A percentile compares a stretch with the other conserved stretches of the same genome.
phyloP scores from a whole-genome alignment of 2,113 vertebrate genomes.

The Micronycteris hirsuta region DNA sequence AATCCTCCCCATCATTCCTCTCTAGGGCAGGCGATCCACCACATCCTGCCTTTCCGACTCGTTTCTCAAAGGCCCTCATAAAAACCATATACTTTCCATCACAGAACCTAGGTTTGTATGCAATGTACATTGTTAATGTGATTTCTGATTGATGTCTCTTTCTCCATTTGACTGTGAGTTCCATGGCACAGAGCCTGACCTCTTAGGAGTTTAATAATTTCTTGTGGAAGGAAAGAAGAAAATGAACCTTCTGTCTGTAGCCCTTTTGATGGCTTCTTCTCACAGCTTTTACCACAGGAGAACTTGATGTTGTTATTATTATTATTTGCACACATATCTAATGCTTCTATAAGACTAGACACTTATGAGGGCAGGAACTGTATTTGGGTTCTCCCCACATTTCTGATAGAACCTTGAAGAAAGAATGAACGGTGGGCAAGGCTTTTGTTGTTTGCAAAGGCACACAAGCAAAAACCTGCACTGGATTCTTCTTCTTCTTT shows the following conservation, averaged over 20 bases:
- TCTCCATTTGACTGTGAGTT: neutral
- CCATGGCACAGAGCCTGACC: neutral
- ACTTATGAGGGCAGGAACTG: neutral
- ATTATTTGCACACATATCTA: neutral
- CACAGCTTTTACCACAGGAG: neutral
- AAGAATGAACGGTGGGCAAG: neutral
- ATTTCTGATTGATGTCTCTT: neutral
- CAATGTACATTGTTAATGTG: neutral
- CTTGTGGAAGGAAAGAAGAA: neutral
- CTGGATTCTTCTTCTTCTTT: neutral
- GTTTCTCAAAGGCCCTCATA: neutral
- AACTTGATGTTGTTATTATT: neutral
- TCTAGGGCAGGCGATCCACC: neutral
- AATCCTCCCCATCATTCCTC: neutral
- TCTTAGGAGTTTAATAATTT: neutral
- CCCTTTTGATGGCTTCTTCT: rapidly evolving
- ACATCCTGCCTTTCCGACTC: neutral
- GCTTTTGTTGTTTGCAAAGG: neutral
- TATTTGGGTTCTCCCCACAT: neutral
- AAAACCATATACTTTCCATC: neutral
- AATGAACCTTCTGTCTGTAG: neutral
- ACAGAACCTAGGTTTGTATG: neutral
- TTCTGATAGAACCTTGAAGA: neutral
- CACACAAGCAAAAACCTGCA: neutral
- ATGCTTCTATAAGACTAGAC: neutral